Evolutionary conservation across 2,797 vertebrate genomes (phyloP), one percentile per base, ranked within the genome.

Genomic region (Sebastes matsubarae): DNA sequence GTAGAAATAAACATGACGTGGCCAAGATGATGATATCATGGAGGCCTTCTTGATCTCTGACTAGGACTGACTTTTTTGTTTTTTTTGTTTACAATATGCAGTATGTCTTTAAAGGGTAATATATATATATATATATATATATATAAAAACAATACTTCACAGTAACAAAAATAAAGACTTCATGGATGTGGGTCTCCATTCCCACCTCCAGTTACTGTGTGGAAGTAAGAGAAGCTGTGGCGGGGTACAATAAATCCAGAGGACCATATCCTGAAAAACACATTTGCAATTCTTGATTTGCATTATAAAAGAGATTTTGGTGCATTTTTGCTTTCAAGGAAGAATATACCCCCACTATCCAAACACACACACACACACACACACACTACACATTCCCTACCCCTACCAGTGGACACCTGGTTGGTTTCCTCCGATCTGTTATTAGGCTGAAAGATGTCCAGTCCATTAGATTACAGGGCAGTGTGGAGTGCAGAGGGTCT

Each of bases 401-500:
- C n/a, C 71, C n/a, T 58, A 55, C 29, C 13, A 52, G 30, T 68
- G 68, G 61, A 84, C 90, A 91, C 79, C 86, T 91, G 84, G 79
- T 83, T 72, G 24, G 57, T 60, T 68, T 80, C 76, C 63, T 68
- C 32, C 57, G 22, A 81, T 87, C 83, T 92, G 86, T 93, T 83
- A 88, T 90, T 87, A 88, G 76, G 42, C 70, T 83, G 55, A 79
- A 71, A 78, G 65, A 78, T 74, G 74, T 60, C 65, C 54, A 72
- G 16, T 80, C 54, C 73, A 42, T 80, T 60, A 68, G 71, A 82
- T 86, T 84, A 87, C 57, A 87, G 79, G 80, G 79, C 82, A 69
- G 63, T 22, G 50, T 13, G 57, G 24, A 59, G 55, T 8, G 69
- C 34, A 46, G 57, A 42, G 22, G 24, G 59, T 59, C 22, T n/a